Percentiles rank a stretch among this genome's conserved stretches.
These are phyloP conservation scores for Sebastes elongatus DNA, from an alignment of 2,797 vertebrate species.

Conservation along the genomic window DNA sequence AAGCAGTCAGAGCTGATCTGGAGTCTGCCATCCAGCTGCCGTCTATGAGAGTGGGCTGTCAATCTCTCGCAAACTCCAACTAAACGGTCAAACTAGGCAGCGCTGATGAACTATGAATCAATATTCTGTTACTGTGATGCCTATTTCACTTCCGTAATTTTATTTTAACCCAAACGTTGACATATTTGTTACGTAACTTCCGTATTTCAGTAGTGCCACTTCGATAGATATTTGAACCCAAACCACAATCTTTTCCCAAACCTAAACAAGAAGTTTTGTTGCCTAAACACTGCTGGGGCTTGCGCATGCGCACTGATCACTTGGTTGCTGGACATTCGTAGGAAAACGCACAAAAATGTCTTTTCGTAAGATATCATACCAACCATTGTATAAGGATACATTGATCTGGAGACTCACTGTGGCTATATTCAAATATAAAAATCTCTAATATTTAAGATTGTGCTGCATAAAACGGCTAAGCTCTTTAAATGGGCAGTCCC, in stretches of 20 bases:
- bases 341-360: neutral
- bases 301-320: too few relatives aligned
- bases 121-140: too few relatives aligned
- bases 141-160: too few relatives aligned
- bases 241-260: neutral
- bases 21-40: too few relatives aligned
- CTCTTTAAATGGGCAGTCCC: conserved; percentile 80
- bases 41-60: too few relatives aligned
- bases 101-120: too few relatives aligned
- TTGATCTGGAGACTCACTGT: neutral
- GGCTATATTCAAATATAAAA: neutral
- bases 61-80: too few relatives aligned
- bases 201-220: neutral
- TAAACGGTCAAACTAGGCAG: too few relatives aligned
- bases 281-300: neutral
- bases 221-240: neutral
- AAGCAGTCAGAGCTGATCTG: too few relatives aligned
- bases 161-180: neutral
- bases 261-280: neutral
- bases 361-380: neutral
- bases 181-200: neutral
- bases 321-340: neutral
- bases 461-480: conserved; percentile 81
- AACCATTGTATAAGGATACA: neutral
- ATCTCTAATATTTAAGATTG: conserved; percentile 75